phyloP scores from a whole-genome alignment of 2,797 vertebrate genomes.

The Amblyopsis hoosieri region DNA sequence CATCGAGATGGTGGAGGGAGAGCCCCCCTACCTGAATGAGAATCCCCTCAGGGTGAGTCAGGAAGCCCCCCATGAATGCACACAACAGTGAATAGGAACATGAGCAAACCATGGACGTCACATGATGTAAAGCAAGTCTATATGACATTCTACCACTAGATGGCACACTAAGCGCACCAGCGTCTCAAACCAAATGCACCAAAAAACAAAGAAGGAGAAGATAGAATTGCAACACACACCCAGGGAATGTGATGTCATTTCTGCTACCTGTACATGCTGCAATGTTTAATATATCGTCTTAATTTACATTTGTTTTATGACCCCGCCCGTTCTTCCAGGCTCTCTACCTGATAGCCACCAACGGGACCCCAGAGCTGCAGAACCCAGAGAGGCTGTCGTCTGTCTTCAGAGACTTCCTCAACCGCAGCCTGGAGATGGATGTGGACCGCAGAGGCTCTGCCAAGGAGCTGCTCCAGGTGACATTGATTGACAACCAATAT shows the following conservation, averaged over 20 bases:
- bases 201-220: too few relatives aligned
- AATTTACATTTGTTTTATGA: not conserved
- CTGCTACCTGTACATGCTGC: too few relatives aligned
- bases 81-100: not conserved
- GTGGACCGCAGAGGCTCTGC: conserved; percentile 88
- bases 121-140: too few relatives aligned
- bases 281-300: too few relatives aligned
- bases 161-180: too few relatives aligned
- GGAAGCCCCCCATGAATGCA: not conserved
- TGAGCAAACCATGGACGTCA: too few relatives aligned
- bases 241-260: too few relatives aligned
- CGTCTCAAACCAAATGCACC: too few relatives aligned
- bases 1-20: conserved; percentile 93
- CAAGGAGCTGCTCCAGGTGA: conserved; percentile 89
- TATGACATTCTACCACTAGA: too few relatives aligned
- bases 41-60: conserved; percentile 90
- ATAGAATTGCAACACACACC: too few relatives aligned
- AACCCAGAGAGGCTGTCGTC: conserved; percentile 88
- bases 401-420: conserved; percentile 89
- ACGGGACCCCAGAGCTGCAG: conserved; percentile 89
- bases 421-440: conserved; percentile 91
- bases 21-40: conserved; percentile 91
- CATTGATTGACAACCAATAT: not conserved
- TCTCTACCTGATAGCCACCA: conserved; percentile 90
- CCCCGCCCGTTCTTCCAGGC: conserved; percentile 68